These are phyloP conservation scores for Crematogaster levior DNA, from an alignment of 2,888 invertebrate genomes.

Conservation along the genomic window DNA sequence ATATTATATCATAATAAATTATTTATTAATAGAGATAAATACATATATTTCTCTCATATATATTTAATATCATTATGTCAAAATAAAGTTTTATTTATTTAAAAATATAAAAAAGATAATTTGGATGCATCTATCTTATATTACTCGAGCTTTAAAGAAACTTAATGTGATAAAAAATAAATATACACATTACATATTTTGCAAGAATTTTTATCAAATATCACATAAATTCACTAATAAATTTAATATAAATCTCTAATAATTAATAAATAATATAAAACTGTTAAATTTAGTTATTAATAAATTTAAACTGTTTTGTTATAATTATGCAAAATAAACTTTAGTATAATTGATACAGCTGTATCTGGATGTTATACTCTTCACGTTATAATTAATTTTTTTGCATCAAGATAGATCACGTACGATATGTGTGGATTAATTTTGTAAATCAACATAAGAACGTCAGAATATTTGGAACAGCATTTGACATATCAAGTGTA, in stretches of 20 bases:
- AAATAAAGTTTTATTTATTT: background rate
- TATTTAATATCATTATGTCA: background rate
- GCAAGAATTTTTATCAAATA: background rate
- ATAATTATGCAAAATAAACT: constrained; percentile 17
- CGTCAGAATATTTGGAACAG: constrained; percentile 22
- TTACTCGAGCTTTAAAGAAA: background rate
- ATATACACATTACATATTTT: background rate
- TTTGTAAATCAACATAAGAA: background rate
- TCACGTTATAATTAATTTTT: constrained; percentile 18
- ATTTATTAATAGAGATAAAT: background rate
- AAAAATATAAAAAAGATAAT: background rate
- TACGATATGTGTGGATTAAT: constrained; percentile 27
- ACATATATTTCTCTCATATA: background rate
- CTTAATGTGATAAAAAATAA: background rate
- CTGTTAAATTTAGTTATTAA: background rate
- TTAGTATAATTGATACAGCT: constrained; percentile 1
- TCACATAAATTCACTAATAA: background rate
- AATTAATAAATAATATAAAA: background rate
- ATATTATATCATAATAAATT: background rate
- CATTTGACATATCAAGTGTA: constrained; percentile 13
- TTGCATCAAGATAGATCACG: constrained; percentile 7
- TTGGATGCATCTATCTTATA: background rate
- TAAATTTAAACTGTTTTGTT: background rate
- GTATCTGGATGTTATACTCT: background rate
- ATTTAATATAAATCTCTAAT: background rate